phyloP scores from a whole-genome alignment of 2,888 invertebrate genomes.

The Drosophila siamana region DNA sequence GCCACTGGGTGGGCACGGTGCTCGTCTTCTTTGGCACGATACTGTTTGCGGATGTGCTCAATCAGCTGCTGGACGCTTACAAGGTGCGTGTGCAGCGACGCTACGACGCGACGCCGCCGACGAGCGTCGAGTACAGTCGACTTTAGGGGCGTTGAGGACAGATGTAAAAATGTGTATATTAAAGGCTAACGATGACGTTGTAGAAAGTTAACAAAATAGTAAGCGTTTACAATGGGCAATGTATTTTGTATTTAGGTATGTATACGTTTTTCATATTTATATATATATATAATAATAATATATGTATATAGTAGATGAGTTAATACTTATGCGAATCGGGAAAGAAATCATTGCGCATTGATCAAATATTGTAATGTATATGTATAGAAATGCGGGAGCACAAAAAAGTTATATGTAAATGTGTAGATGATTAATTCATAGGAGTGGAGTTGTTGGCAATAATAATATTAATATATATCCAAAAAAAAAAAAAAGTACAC shows the following conservation, averaged over 20 bases:
- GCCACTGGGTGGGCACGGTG: slow-evolving; percentile 96
- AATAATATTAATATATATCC: slow-evolving; percentile 24
- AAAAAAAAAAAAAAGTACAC: slow-evolving; percentile 37
- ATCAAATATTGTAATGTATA: slow-evolving; percentile 23
- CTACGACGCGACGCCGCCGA: slow-evolving; percentile 20
- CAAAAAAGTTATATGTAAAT: slow-evolving; percentile 25
- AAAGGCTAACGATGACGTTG: neutral
- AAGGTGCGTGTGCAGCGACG: slow-evolving; percentile 23
- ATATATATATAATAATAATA: slow-evolving; percentile 10
- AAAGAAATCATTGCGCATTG: slow-evolving; percentile 44
- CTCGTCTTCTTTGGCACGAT: slow-evolving; percentile 97
- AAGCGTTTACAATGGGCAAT: slow-evolving; percentile 40
- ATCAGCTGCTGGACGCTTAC: slow-evolving; percentile 73
- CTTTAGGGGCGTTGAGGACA: slow-evolving; percentile 17
- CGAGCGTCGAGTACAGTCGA: slow-evolving; percentile 41
- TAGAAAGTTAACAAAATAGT: neutral
- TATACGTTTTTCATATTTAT: slow-evolving; percentile 9
- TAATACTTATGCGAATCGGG: slow-evolving; percentile 70
- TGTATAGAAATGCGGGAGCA: slow-evolving; percentile 62
- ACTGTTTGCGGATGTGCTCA: slow-evolving; percentile 93
- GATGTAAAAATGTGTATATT: too few relatives aligned
- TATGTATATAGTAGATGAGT: slow-evolving; percentile 51
- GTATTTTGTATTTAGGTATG: slow-evolving; percentile 46
- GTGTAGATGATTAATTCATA: slow-evolving; percentile 8
- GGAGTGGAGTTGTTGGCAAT: slow-evolving; percentile 1